Base-by-base conservation (phyloP, 2,888 invertebrate species). In the Rambutsinella grinnellia region DNA sequence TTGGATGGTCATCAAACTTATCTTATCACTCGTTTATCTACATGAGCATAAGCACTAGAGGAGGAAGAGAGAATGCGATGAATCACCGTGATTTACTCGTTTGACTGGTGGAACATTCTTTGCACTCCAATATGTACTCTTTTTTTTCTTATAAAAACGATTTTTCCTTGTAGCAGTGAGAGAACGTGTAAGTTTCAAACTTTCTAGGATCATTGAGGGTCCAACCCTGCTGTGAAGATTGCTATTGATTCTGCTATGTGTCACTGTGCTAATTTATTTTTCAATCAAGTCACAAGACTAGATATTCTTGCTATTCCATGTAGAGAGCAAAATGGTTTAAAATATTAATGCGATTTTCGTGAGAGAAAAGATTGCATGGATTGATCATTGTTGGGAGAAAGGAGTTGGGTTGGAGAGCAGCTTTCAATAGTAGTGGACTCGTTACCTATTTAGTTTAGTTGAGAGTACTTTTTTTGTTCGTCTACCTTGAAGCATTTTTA, bases 61-160 rank as follows among this genome's bases (percentile, higher is more conserved):
- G 46, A 24, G 26, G 51, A 47, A 51, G 28, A 54, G n/a, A n/a
- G n/a, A n/a, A n/a, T 15, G 47, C 58, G 68, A 76, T 69, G 75
- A 76, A 76, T 76, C 76, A 57, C 54, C 21, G 75, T 76, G 76
- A 76, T 69, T 69, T 76, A 76, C 75, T 69, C 56, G 75, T 61
- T 65, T 75, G 67, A 75, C 67, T 68, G 47, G 67, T 28, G 13
- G 27, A 6, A 23, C 15, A 63, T 46, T 24, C 26, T 28, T 21
- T 57, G n/a, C n/a, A n/a, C n/a, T n/a, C n/a, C n/a, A n/a, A n/a
- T n/a, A n/a, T n/a, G n/a, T n/a, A n/a, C n/a, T n/a, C n/a, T n/a
- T n/a, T n/a, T n/a, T n/a, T n/a, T n/a, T n/a, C n/a, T n/a, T n/a
- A n/a, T n/a, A n/a, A n/a, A n/a, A n/a, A n/a, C n/a, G n/a, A n/a